These are phyloP conservation scores for Agraylea sexmaculata DNA, from an alignment of 1,140 invertebrate genomes.

Conservation along the genomic window DNA sequence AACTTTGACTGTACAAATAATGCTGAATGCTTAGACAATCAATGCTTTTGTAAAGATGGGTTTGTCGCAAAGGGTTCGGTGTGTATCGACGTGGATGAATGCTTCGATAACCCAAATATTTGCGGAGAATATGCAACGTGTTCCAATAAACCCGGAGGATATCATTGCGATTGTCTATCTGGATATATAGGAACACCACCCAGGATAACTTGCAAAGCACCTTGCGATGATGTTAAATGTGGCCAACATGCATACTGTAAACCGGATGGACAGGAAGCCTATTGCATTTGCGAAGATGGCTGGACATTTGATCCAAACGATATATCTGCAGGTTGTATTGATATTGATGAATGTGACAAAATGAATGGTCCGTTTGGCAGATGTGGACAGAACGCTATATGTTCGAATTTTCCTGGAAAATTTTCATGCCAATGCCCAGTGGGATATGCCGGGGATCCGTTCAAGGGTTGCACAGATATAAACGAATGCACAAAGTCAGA, in stretches of 20 bases:
- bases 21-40: constrained; percentile 75
- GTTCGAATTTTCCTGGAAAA: constrained; percentile 68
- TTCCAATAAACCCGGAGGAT: constrained; percentile 72
- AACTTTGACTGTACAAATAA: constrained; percentile 90
- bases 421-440: constrained; percentile 65
- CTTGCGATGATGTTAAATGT: constrained; percentile 83
- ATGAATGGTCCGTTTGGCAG: constrained; percentile 62
- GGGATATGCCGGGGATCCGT: constrained; percentile 69
- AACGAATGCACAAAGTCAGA: constrained; percentile 62
- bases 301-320: constrained; percentile 86
- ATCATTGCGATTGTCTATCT: constrained; percentile 74
- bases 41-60: constrained; percentile 83
- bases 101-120: constrained; percentile 46
- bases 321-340: constrained; percentile 78
- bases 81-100: constrained; percentile 78
- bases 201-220: constrained; percentile 68
- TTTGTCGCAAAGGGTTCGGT: constrained; percentile 68
- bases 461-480: constrained; percentile 65
- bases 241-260: constrained; percentile 81
- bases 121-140: constrained; percentile 77
- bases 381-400: constrained; percentile 75
- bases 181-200: constrained; percentile 79
- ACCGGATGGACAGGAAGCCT: constrained; percentile 76
- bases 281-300: constrained; percentile 85
- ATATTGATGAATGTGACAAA: constrained; percentile 86